A percentile compares a stretch with the other conserved stretches of the same genome.
phyloP scores from a whole-genome alignment of 2,888 invertebrate genomes.

The Cabera pusaria region DNA sequence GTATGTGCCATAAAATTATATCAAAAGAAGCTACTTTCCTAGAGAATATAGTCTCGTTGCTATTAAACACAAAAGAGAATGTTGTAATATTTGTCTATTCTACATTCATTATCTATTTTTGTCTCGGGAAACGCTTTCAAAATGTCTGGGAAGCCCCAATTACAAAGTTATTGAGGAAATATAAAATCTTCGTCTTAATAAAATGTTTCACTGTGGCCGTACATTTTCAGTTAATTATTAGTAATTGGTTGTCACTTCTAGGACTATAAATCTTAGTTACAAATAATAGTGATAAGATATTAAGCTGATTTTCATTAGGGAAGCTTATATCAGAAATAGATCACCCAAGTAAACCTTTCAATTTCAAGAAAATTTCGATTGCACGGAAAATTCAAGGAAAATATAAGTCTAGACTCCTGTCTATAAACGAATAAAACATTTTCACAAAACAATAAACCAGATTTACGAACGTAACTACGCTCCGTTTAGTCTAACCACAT shows the following conservation, averaged over 20 bases:
- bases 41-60: no score
- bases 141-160: constrained; percentile 35
- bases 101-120: constrained; percentile 28
- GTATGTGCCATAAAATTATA: no score
- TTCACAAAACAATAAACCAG: no score
- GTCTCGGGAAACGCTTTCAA: constrained; percentile 27
- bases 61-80: constrained; percentile 8
- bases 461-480: constrained; percentile 21
- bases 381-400: no score
- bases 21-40: no score
- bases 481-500: constrained; percentile 26
- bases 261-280: constrained; percentile 5
- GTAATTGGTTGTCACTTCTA: constrained; percentile 14
- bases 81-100: constrained; percentile 23
- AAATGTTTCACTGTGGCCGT: constrained; percentile 18
- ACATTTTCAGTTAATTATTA: constrained; percentile 8
- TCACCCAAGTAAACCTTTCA: no score
- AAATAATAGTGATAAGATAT: neutral
- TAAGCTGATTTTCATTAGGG: no score
- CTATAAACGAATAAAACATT: no score
- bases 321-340: no score
- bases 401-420: no score
- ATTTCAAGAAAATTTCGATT: no score
- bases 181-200: constrained; percentile 38
- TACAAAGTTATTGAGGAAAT: constrained; percentile 44